phyloP scores from a whole-genome alignment of 2,888 invertebrate species.

The Dicyrtomina minuta region DNA sequence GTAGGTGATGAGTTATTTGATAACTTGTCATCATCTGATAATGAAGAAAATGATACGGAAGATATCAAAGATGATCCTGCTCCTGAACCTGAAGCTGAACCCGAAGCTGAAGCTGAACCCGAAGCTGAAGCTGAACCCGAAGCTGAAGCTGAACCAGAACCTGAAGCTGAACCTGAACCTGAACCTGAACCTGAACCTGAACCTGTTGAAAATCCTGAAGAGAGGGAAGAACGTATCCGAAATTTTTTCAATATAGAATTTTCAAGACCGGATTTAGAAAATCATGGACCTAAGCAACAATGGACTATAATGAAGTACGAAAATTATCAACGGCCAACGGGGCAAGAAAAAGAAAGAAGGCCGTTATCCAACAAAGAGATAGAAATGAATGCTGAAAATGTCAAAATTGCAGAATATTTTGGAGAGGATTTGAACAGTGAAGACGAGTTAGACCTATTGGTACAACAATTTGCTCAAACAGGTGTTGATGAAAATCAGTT shows the following conservation, averaged over 20 bases:
- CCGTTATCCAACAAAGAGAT: neutral
- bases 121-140: no score
- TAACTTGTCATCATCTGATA: neutral
- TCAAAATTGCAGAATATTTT: constrained; percentile 34
- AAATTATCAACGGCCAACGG: constrained; percentile 16
- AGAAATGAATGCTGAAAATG: constrained; percentile 20
- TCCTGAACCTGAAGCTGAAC: constrained; percentile 1
- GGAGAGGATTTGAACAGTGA: constrained; percentile 30
- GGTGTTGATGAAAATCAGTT: neutral
- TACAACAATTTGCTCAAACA: neutral
- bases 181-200: neutral
- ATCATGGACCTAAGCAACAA: neutral
- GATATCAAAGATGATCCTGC: constrained; percentile 2
- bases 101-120: no score
- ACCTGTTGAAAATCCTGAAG: constrained; percentile 18
- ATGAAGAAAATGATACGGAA: constrained; percentile 30
- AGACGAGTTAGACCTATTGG: constrained; percentile 1
- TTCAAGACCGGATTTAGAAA: constrained; percentile 17
- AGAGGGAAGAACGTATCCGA: constrained; percentile 7
- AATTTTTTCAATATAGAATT: constrained; percentile 26
- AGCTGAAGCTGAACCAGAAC: no score
- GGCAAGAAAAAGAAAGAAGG: neutral
- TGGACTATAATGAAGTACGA: constrained; percentile 21
- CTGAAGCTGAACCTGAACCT: neutral
- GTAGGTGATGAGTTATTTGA: neutral